Conservation (phyloP, 2,888 invertebrate genomes). For the Drosophila picticornis region DNA sequence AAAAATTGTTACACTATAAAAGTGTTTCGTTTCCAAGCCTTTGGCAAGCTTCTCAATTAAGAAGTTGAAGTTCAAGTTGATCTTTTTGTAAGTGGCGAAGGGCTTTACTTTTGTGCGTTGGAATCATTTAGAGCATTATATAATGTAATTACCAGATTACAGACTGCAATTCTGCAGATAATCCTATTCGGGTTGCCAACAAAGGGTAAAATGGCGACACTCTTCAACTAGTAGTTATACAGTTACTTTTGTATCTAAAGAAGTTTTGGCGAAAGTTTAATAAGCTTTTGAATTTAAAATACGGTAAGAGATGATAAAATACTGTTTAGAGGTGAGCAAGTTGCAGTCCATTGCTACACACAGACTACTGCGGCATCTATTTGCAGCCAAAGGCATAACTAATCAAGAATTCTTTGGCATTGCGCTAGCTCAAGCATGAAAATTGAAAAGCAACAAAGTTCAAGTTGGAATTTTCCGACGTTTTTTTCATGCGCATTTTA, state of each 20-base stretch:
- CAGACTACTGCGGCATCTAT: neutral
- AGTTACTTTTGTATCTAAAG: neutral
- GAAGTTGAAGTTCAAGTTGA: neutral
- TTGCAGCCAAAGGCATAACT: neutral
- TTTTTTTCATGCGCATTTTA: constrained; percentile 2
- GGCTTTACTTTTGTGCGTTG: neutral
- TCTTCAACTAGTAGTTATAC: neutral
- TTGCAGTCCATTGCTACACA: constrained; percentile 1
- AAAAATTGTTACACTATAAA: neutral
- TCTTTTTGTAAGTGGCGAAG: neutral
- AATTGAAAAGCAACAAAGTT: constrained; percentile 15
- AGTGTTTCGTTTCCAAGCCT: neutral
- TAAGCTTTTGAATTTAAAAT: neutral
- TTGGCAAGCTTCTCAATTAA: neutral
- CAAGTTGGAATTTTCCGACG: constrained; percentile 1
- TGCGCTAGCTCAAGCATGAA: constrained; percentile 6
- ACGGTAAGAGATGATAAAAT: neutral
- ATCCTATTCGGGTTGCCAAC: neutral
- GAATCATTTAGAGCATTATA: neutral
- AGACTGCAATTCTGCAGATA: neutral
- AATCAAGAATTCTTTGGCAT: constrained; percentile 21
- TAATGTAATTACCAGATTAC: neutral
- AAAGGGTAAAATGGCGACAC: neutral
- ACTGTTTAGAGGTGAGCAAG: neutral
- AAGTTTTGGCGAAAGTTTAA: neutral